Evolutionary conservation across 2,888 invertebrate species (phyloP).

Genomic region (Busseola fusca): DNA sequence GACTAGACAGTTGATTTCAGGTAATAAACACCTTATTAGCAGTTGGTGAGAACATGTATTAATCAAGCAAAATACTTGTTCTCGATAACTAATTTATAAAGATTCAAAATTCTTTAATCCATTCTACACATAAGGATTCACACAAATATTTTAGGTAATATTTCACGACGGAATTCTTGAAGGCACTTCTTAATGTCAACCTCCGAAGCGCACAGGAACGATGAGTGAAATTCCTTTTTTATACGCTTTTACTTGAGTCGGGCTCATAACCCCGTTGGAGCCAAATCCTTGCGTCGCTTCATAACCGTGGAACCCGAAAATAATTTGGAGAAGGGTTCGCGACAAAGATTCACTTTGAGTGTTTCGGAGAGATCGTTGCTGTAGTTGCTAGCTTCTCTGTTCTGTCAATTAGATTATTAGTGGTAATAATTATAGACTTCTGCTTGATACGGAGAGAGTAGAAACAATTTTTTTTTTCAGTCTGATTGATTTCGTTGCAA

Average conservation of each 20-base stretch:
- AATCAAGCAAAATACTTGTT: constrained; percentile 3
- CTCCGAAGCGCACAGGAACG: constrained; percentile 45
- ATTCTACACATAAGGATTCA: constrained; percentile 30
- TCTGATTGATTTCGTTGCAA: not conserved
- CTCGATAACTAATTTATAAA: constrained; percentile 16
- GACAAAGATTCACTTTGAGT: constrained; percentile 55
- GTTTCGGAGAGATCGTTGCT: constrained; percentile 33
- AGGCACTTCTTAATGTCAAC: constrained; percentile 51
- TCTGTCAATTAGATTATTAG: constrained; percentile 34
- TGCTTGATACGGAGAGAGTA: not conserved
- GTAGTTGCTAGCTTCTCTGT: constrained; percentile 36
- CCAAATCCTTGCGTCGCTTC: constrained; percentile 58
- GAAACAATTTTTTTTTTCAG: not conserved
- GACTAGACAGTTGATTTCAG: too few relatives aligned
- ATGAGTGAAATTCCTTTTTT: constrained; percentile 62
- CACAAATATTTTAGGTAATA: constrained; percentile 51
- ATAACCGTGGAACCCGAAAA: constrained; percentile 60
- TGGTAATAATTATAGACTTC: not conserved
- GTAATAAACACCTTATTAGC: not conserved
- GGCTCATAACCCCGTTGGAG: constrained; percentile 50
- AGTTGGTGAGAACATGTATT: too few relatives aligned
- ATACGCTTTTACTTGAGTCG: constrained; percentile 57
- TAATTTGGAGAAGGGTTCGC: constrained; percentile 53
- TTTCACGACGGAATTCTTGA: constrained; percentile 44
- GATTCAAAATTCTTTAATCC: constrained; percentile 30